Percentiles rank a stretch among this genome's conserved stretches.
Conservation (phyloP, 2,797 vertebrate genomes). For the Leptodactylus fallax region DNA sequence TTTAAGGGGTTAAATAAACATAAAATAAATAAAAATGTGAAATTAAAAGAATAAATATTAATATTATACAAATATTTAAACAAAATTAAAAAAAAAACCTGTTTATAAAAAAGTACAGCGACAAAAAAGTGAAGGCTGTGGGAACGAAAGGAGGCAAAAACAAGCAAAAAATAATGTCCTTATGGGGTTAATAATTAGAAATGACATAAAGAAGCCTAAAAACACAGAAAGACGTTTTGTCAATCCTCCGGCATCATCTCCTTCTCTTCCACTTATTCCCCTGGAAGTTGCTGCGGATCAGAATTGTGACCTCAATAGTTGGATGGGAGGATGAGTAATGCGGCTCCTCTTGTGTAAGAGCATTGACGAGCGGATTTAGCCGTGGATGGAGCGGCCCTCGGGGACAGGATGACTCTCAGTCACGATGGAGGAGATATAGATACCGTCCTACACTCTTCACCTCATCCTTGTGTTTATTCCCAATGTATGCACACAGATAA, state of each 20-base stretch:
- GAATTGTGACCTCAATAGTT: neutral
- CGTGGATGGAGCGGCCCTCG: neutral
- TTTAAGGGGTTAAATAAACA: no score
- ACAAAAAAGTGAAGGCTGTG: no score
- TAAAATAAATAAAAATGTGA: no score
- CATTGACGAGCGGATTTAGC: neutral
- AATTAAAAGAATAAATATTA: no score
- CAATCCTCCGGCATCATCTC: neutral
- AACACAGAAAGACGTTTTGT: neutral
- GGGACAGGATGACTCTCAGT: neutral
- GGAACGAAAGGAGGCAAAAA: no score
- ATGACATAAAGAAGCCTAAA: neutral
- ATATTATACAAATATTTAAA: no score
- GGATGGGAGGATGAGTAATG: neutral
- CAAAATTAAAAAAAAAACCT: no score
- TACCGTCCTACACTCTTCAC: neutral
- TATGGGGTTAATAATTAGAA: neutral
- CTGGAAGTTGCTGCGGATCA: neutral
- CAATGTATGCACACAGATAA: neutral
- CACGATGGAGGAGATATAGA: conserved; percentile 18
- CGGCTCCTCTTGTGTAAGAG: neutral
- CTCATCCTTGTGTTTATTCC: neutral
- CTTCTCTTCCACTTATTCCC: neutral
- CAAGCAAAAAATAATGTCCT: no score
- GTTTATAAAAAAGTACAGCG: no score